These are phyloP conservation scores for Tuta absoluta DNA, from an alignment of 2,888 invertebrate genomes.

Conservation along the genomic window DNA sequence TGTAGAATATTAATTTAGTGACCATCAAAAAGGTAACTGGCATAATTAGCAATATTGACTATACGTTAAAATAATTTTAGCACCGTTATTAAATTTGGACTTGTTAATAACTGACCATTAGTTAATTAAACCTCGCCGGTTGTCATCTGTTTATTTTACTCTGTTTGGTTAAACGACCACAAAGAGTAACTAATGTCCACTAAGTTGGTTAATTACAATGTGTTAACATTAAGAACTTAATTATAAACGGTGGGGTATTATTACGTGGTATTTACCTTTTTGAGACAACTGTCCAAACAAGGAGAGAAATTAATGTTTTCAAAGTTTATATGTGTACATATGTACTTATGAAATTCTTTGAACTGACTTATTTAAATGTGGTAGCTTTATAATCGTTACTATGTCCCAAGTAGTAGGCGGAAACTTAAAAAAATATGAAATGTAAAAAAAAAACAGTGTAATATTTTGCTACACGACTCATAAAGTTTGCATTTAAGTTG, in stretches of 20 bases:
- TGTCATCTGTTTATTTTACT: background rate
- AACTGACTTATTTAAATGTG: too few species aligned
- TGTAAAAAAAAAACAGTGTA: too few species aligned
- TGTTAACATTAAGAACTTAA: background rate
- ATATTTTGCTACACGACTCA: too few species aligned
- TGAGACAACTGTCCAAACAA: too few species aligned
- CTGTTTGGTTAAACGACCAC: conserved; percentile 1
- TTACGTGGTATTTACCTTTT: too few species aligned
- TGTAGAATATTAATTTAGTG: background rate
- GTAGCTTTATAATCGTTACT: too few species aligned
- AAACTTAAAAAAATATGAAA: too few species aligned
- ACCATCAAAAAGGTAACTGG: background rate
- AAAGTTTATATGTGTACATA: too few species aligned
- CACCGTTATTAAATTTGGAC: background rate
- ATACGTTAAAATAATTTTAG: background rate
- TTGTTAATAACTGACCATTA: conserved; percentile 32
- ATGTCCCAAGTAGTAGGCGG: too few species aligned
- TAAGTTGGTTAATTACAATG: background rate
- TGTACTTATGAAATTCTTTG: too few species aligned
- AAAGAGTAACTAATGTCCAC: background rate
- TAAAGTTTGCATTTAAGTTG: too few species aligned
- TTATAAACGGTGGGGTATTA: background rate
- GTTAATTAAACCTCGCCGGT: conserved; percentile 25
- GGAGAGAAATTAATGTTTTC: too few species aligned
- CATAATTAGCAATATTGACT: background rate